Conservation (phyloP, 2,113 vertebrate species). For the Lepus americanus region DNA sequence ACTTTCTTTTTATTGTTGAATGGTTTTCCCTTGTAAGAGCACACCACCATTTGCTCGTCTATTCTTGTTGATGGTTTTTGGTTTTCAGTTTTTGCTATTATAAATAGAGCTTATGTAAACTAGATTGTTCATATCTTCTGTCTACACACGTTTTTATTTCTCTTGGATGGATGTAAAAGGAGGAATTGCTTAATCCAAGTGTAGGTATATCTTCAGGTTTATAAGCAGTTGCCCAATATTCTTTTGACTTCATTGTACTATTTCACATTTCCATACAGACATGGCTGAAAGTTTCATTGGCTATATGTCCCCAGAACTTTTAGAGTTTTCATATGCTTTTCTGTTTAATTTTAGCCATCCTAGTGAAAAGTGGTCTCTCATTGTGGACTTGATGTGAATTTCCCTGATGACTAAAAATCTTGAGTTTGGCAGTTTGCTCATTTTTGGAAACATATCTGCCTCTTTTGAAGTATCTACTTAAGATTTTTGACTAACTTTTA, state of each 20-base stretch:
- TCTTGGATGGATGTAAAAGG: not conserved
- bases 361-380: not conserved
- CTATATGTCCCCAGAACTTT: not conserved
- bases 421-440: not conserved
- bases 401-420: not conserved
- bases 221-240: not conserved
- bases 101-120: not conserved
- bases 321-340: not conserved
- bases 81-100: not conserved
- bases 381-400: not conserved
- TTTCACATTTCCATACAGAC: not conserved
- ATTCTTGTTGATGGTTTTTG: not conserved
- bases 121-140: not conserved
- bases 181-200: not conserved
- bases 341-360: not conserved
- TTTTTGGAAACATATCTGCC: slow-evolving; percentile 6
- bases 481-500: not conserved
- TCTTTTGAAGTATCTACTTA: not conserved
- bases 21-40: too few relatives aligned
- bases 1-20: too few relatives aligned
- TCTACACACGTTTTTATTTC: not conserved
- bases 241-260: not conserved
- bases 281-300: not conserved
- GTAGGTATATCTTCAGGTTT: not conserved
- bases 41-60: too few relatives aligned